A percentile compares a stretch with the other conserved stretches of the same genome.
phyloP scores from a whole-genome alignment of 2,888 invertebrate species.

The Andrena haemorrhoa region DNA sequence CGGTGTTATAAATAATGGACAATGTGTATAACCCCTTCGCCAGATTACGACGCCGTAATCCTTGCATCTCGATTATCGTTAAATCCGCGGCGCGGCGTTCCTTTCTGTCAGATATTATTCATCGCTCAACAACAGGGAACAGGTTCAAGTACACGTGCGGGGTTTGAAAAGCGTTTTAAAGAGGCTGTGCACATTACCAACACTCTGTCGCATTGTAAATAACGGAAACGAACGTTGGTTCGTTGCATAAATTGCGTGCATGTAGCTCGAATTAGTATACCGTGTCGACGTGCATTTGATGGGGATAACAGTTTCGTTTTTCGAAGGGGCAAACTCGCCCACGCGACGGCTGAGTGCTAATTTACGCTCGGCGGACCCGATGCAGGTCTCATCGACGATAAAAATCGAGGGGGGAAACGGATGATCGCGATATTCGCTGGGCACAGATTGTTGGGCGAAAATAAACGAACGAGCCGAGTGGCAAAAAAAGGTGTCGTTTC shows the following conservation, averaged over 20 bases:
- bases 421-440: too few species aligned
- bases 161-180: too few species aligned
- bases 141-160: too few species aligned
- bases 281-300: constrained; percentile 43
- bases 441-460: too few species aligned
- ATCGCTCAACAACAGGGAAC: neutral
- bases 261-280: constrained; percentile 32
- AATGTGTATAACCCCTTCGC: constrained; percentile 38
- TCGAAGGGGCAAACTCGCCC: constrained; percentile 18
- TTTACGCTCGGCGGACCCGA: constrained; percentile 32
- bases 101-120: constrained; percentile 24
- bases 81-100: constrained; percentile 6
- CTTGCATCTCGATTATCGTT: constrained; percentile 47
- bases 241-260: constrained; percentile 28
- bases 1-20: constrained; percentile 46
- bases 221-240: constrained; percentile 36
- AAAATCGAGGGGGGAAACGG: neutral
- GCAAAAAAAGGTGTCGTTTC: too few species aligned
- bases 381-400: neutral
- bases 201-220: constrained; percentile 26
- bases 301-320: constrained; percentile 53
- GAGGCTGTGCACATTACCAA: too few species aligned
- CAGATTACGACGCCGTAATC: constrained; percentile 47
- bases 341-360: constrained; percentile 43
- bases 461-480: too few species aligned